Base-by-base conservation (phyloP, 2,113 vertebrate genomes). In the Todiramphus chloris region DNA sequence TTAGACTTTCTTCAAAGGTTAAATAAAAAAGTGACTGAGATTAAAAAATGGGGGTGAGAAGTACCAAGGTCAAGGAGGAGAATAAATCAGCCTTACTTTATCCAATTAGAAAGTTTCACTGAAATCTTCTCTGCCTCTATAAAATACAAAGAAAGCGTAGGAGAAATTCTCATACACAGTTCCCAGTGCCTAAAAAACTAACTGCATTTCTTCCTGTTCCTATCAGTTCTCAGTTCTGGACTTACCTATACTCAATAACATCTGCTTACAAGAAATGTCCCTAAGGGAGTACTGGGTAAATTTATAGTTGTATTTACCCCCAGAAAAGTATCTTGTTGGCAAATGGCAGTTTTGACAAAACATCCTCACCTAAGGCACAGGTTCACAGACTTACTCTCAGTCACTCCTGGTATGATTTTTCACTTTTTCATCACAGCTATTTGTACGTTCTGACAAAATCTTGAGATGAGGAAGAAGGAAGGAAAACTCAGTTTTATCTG, bases 321-420 rank as follows among this genome's bases (percentile, higher is more conserved):
- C 0, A 73, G 87, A 89, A 67, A 92, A 83, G 56, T 44, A 87
- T 69, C 55, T 50, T 37, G 58, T 55, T 78, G 81, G 48, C 27
- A 83, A 93, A 87, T 39, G 70, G 73, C 78, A 85, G 87, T 85
- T 95, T 91, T 91, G 87, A 95, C 70, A 90, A 94, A 89, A 95
- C 33, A 87, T 50, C 89, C 67, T 87, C 81, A 96, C 62, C 87
- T 91, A 89, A 59, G 62, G 55, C 67, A 90, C 4, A 73, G 67
- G 70, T 93, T 93, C 75, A 81, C 67, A 90, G 79, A 88, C 90
- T 89, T 93, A 89, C 69, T 70, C 62, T 87, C 83, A 86, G 83
- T 68, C 74, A 79, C 64, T 73, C 62, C 41, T 68, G 30, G 75
- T 76, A 78, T 27, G 70, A 85, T 91, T 95, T 96, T 96, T 87